phyloP scores from a whole-genome alignment of 2,888 invertebrate genomes.

The Heteromurus nitidus region DNA sequence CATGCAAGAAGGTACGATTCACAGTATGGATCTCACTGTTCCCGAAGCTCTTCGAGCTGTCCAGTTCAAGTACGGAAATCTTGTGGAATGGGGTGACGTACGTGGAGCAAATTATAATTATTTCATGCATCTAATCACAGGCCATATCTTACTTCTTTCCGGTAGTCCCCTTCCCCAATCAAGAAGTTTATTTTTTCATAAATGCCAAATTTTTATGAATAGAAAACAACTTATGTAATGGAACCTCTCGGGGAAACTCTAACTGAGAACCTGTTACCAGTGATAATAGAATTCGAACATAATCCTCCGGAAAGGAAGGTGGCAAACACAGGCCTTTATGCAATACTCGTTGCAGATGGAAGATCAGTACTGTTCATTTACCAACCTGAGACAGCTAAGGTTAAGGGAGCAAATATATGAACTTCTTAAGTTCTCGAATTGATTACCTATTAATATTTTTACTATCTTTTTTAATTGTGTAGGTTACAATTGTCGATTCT shows the following conservation, averaged over 20 bases:
- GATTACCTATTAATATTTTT: too few species aligned
- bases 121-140: neutral
- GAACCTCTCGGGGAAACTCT: slow-evolving; percentile 66
- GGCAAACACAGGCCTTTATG: slow-evolving; percentile 65
- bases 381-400: slow-evolving; percentile 69
- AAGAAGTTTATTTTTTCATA: slow-evolving; percentile 1
- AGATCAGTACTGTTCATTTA: slow-evolving; percentile 70
- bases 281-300: slow-evolving; percentile 65
- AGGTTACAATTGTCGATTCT: slow-evolving; percentile 70
- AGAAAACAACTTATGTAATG: slow-evolving; percentile 65
- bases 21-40: slow-evolving; percentile 69
- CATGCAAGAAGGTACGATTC: slow-evolving; percentile 61
- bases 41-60: slow-evolving; percentile 70
- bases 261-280: slow-evolving; percentile 56
- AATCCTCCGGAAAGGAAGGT: slow-evolving; percentile 69
- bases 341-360: slow-evolving; percentile 67
- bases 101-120: neutral
- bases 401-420: too few species aligned
- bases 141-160: too few species aligned
- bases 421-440: too few species aligned
- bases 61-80: slow-evolving; percentile 65
- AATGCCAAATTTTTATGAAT: neutral
- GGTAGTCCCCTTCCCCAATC: too few species aligned
- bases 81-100: slow-evolving; percentile 70
- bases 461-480: neutral